Base-by-base conservation (phyloP, 1,140 invertebrate genomes). In the Tetragnatha versicolor region DNA sequence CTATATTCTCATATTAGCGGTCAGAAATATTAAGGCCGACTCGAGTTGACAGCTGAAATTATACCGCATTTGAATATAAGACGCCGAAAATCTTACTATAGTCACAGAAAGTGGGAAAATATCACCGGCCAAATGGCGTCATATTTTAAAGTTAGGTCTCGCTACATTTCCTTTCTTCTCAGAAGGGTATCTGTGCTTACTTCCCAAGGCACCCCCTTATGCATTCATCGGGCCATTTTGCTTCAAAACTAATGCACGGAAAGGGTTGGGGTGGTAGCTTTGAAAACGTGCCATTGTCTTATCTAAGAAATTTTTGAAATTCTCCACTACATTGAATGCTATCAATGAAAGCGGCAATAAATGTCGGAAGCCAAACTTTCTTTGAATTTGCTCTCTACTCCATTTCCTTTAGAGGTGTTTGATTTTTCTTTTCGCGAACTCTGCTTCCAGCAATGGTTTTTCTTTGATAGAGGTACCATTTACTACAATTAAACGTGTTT, bases 211-310 rank as follows among this genome's bases (percentile, higher is more conserved):
- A 42, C 61, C n/a, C n/a, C 42, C 39, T 65, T 65, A 65, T 42
- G 61, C 27, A 65, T 65, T 65, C 61, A 65, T 65, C 37, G 61
- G 39, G 12, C 20, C 61, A 65, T 65, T 65, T 65, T 65, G 42
- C 61, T 45, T 42, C 61, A 5, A 65, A 25, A 65, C 35, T 65
- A 65, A 65, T 65, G 61, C 61, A 65, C 42, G 61, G 25, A 42
- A 65, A 65, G 61, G 27, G 25, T 42, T 17, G 22, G 12, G 61
- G 61, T 31, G 37, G 27, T 42, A 65, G n/a, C 61, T 39, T 42
- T 65, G 33, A 49, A 68, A 68, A 68, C 35, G 37, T 39, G 60
- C 25, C 65, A 68, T 51, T 68, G 42, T 68, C 29, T 68, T 49
- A 25, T 27, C n/a, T 10, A 65, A 42, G 27, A 65, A 42, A 65